Evolutionary conservation across 2,797 vertebrate species (phyloP).

Genomic region (Falco novaeseelandiae): DNA sequence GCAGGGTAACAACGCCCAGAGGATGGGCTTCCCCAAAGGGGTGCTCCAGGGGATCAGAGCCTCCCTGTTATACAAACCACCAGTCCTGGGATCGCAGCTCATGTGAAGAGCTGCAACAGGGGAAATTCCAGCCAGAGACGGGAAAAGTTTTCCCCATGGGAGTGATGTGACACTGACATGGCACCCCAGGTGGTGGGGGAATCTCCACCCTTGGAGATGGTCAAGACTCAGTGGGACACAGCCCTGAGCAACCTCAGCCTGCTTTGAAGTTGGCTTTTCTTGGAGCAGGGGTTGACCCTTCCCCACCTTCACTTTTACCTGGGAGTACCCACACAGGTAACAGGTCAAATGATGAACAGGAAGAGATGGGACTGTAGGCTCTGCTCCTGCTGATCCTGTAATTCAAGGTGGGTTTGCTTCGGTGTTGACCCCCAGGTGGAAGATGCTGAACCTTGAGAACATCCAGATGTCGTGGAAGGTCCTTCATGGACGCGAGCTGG

Average conservation of each 20-base stretch:
- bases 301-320: background rate
- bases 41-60: background rate
- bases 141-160: background rate
- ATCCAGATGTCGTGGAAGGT: slow-evolving; percentile 21
- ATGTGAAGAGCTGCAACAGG: rapidly evolving
- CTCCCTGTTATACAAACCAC: background rate
- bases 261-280: background rate
- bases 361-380: background rate
- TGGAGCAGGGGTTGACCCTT: rapidly evolving
- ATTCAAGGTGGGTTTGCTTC: background rate
- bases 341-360: background rate
- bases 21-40: no score
- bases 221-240: background rate
- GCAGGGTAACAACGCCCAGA: background rate
- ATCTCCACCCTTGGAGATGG: background rate
- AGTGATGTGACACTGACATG: background rate
- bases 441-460: slow-evolving; percentile 1
- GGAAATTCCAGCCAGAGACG: background rate
- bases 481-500: rapidly evolving
- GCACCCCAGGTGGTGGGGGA: background rate
- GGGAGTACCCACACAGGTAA: background rate
- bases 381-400: background rate
- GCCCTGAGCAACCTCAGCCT: background rate
- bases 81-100: background rate
- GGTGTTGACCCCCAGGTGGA: background rate